These are phyloP conservation scores for Heliconius hortense DNA, from an alignment of 2,888 invertebrate species.

Conservation along the genomic window DNA sequence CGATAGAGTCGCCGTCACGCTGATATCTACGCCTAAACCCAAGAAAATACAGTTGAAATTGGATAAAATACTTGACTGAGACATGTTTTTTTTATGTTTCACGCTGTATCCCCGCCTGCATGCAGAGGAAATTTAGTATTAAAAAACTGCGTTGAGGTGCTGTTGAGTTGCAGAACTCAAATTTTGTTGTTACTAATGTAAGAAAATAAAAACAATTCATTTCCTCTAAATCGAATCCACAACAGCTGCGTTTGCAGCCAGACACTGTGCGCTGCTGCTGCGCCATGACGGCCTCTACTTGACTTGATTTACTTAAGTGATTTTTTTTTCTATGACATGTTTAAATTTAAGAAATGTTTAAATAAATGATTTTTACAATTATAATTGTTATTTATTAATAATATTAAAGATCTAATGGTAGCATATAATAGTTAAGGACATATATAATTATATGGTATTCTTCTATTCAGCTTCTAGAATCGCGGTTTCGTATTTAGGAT, in stretches of 20 bases:
- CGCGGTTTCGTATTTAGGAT: conserved; percentile 56
- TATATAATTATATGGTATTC: neutral
- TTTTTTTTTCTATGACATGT: conserved; percentile 14
- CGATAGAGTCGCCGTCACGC: conserved; percentile 85
- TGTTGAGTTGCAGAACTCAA: neutral
- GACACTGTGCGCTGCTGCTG: no score
- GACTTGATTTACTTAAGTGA: neutral
- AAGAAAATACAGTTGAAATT: conserved; percentile 83
- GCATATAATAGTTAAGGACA: conserved; percentile 24
- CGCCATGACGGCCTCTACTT: neutral
- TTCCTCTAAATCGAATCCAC: neutral
- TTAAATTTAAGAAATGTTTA: neutral
- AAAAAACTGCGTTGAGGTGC: neutral
- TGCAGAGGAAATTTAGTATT: neutral
- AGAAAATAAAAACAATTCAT: neutral
- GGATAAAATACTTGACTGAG: conserved; percentile 63
- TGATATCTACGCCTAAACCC: conserved; percentile 81
- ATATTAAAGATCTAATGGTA: neutral
- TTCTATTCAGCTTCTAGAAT: conserved; percentile 65
- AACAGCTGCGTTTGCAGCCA: no score
- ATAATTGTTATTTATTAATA: conserved; percentile 2
- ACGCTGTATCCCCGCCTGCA: neutral
- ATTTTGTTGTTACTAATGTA: no score
- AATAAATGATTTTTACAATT: conserved; percentile 21
- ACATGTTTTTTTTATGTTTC: neutral